Evolutionary conservation across 2,888 invertebrate genomes (phyloP), one percentile per base, ranked within the genome.

Genomic region (Crepidodera aurea): DNA sequence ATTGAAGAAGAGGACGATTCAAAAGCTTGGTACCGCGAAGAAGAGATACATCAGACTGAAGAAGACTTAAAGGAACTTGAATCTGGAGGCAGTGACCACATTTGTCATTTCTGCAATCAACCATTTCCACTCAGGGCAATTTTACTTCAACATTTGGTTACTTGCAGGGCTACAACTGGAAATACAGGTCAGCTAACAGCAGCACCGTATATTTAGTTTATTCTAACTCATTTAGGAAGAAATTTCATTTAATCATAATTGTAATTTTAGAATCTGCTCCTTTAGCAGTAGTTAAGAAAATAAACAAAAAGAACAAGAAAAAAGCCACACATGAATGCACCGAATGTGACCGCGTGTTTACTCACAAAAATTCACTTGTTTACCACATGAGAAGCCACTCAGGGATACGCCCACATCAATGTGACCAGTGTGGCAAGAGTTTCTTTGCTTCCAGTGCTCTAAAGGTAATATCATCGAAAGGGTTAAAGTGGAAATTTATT

Each of bases 381-480:
- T 94, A 94, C 80, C 94, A 95, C 74, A 84, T 90, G 82, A 81
- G 91, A 69, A 90, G 92, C 40, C 94, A 77, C 56, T 88, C 88
- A 5, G 91, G 91, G 1, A 87, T 90, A 75, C 84, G 92, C 39
- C 88, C 90, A 10, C 91, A 92, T 75, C 86, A 88, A 51, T 94
- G 94, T 75, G 86, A 89, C 59, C 87, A 88, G 12, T 94, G 94
- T 73, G 90, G 90, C 6, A 93, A 93, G 79, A 87, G 89, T 40
- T 94, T 94, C 80, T 93, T 92, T 75, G 92, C 93, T 0, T 85
- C 88, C 1, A 89, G 90, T 68, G 93, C 94, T 2, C 82, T 94
- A 5, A 93, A 92, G 84, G 70, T 69, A 60, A 55, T 18, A n/a
- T n/a, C n/a, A 51, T 19, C 12, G 2, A 1, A 1, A 16, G n/a